phyloP scores from a whole-genome alignment of 2,797 vertebrate species.

The Ctenopoma kingsleyae region DNA sequence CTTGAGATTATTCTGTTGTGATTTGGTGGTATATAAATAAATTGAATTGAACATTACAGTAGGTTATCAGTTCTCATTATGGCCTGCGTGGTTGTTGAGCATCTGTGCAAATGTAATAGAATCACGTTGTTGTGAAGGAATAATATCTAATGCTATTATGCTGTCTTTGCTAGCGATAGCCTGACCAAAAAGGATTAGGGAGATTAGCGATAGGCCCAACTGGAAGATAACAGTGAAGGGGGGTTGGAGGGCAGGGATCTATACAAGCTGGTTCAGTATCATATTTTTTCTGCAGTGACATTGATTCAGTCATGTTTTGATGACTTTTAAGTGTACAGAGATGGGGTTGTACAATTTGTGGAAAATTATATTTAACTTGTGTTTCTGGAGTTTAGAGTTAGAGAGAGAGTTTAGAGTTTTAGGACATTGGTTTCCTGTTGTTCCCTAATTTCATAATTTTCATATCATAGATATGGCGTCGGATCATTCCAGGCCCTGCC shows the following conservation, averaged over 20 bases:
- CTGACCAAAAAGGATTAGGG: slow-evolving; percentile 74
- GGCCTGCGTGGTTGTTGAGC: slow-evolving; percentile 43
- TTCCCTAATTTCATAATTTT: slow-evolving; percentile 22
- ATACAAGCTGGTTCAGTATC: slow-evolving; percentile 42
- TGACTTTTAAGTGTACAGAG: slow-evolving; percentile 20
- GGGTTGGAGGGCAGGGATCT: slow-evolving; percentile 44
- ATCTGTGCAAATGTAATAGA: slow-evolving; percentile 74
- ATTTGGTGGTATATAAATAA: no score
- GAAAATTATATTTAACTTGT: background rate
- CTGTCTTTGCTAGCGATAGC: slow-evolving; percentile 63
- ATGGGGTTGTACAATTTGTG: slow-evolving; percentile 7
- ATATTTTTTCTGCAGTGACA: slow-evolving; percentile 38
- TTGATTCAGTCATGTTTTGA: slow-evolving; percentile 40
- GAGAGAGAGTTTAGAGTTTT: background rate
- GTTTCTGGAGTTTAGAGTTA: background rate
- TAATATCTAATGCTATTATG: slow-evolving; percentile 79
- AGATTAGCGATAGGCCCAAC: slow-evolving; percentile 73
- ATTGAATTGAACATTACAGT: slow-evolving; percentile 47
- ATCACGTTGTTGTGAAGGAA: slow-evolving; percentile 73
- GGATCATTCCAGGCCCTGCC: background rate
- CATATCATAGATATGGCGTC: slow-evolving; percentile 6
- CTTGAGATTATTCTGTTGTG: no score
- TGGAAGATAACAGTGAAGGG: slow-evolving; percentile 59
- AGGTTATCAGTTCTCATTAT: slow-evolving; percentile 50
- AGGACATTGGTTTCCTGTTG: background rate